Conservation (phyloP, 2,888 invertebrate genomes). For the Drosophila borealis region DNA sequence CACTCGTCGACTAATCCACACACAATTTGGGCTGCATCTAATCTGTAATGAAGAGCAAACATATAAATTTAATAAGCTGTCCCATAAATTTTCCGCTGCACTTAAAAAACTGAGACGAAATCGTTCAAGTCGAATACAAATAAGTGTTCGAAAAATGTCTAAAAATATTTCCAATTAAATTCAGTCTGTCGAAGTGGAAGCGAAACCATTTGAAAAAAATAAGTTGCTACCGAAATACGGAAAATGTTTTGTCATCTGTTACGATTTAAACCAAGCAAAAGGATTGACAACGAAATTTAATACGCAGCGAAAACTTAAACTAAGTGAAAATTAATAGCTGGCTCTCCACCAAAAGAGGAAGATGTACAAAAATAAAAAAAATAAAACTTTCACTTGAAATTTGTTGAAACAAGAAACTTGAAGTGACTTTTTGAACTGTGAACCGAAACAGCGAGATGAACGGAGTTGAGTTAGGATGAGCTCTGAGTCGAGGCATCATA, state of each 20-base stretch:
- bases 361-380: not conserved
- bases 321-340: conserved; percentile 76
- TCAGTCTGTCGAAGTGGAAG: conserved; percentile 44
- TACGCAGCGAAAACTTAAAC: conserved; percentile 59
- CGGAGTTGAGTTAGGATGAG: conserved; percentile 27
- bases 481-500: conserved; percentile 45
- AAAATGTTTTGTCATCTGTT: conserved; percentile 79
- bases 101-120: conserved; percentile 54
- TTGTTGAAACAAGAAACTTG: conserved; percentile 74
- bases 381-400: conserved; percentile 76
- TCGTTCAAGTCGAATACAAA: conserved; percentile 27
- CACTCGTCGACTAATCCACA: conserved; percentile 61
- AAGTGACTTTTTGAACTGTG: conserved; percentile 78
- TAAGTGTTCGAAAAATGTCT: conserved; percentile 55
- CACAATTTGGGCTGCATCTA: conserved; percentile 35
- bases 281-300: conserved; percentile 65
- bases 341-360: not conserved
- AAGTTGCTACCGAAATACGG: conserved; percentile 29
- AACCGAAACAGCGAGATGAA: conserved; percentile 51
- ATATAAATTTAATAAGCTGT: conserved; percentile 77
- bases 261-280: conserved; percentile 54
- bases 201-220: conserved; percentile 27
- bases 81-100: conserved; percentile 71
- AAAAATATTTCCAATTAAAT: conserved; percentile 69
- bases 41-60: conserved; percentile 72